phyloP scores from a whole-genome alignment of 2,113 vertebrate genomes.

The Amphiprion ocellaris region DNA sequence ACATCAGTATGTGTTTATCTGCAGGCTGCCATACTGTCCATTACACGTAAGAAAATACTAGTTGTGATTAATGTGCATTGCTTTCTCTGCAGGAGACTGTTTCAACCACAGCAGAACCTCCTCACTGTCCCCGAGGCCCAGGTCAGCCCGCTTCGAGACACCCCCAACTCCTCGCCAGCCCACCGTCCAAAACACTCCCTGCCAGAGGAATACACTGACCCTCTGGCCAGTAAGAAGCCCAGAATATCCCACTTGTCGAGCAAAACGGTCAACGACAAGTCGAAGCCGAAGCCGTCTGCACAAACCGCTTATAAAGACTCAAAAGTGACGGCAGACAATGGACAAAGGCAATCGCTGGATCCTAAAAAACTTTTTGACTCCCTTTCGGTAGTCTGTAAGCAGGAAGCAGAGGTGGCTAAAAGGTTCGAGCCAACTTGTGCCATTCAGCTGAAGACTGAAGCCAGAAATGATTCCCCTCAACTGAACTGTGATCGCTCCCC shows the following conservation, averaged over 20 bases:
- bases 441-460: constrained; percentile 8
- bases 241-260: constrained; percentile 89
- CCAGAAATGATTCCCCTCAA: neutral
- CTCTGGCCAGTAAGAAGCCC: constrained; percentile 89
- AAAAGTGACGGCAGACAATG: neutral
- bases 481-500: constrained; percentile 5
- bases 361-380: constrained; percentile 84
- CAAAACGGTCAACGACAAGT: constrained; percentile 81
- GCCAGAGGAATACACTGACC: constrained; percentile 88
- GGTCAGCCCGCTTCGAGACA: constrained; percentile 89
- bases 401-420: constrained; percentile 67
- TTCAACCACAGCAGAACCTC: constrained; percentile 84
- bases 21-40: too few relatives aligned
- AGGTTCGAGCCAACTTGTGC: constrained; percentile 63
- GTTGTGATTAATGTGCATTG: neutral
- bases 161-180: constrained; percentile 86
- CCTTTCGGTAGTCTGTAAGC: constrained; percentile 84
- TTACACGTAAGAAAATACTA: too few relatives aligned
- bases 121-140: constrained; percentile 80
- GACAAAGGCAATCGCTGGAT: constrained; percentile 74
- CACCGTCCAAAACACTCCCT: constrained; percentile 74
- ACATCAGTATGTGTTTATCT: neutral
- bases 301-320: constrained; percentile 60
- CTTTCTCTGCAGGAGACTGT: constrained; percentile 86
- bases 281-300: constrained; percentile 56